These are phyloP conservation scores for Mormyrus lacerda DNA, from an alignment of 2,113 vertebrate genomes.

Conservation along the genomic window DNA sequence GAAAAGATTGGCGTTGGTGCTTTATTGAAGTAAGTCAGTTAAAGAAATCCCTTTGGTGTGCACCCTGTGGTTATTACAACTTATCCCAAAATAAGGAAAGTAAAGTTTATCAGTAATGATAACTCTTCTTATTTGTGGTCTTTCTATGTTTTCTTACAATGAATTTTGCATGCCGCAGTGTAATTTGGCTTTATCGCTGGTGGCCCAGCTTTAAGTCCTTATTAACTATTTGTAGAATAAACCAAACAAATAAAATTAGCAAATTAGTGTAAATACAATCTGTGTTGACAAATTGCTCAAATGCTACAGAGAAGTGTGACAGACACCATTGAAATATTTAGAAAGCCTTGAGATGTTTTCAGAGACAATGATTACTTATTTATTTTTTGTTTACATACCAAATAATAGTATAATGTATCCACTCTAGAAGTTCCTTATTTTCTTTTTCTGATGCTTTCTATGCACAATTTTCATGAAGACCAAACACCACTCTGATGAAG, in stretches of 20 bases:
- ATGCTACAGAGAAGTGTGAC: not conserved
- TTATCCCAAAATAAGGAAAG: not conserved
- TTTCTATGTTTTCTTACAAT: not conserved
- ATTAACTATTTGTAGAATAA: not conserved
- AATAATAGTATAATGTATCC: not conserved
- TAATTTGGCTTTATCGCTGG: not conserved
- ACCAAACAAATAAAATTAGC: not conserved
- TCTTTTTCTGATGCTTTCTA: not conserved
- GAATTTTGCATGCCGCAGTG: not conserved
- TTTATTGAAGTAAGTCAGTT: not conserved
- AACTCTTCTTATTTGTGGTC: not conserved
- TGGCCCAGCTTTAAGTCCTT: not conserved
- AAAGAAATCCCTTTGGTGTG: not conserved
- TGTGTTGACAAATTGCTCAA: not conserved
- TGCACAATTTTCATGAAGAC: not conserved
- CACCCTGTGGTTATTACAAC: not conserved
- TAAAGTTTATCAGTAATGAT: not conserved
- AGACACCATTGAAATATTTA: not conserved
- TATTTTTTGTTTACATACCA: not conserved
- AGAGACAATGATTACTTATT: not conserved
- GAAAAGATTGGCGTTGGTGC: conserved; percentile 12
- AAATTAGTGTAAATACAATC: not conserved
- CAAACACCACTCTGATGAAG: not conserved
- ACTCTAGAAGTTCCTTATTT: not conserved
- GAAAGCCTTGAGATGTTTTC: not conserved